These are phyloP conservation scores for Sturnira hondurensis DNA, from an alignment of 2,113 vertebrate genomes.

Conservation along the genomic window DNA sequence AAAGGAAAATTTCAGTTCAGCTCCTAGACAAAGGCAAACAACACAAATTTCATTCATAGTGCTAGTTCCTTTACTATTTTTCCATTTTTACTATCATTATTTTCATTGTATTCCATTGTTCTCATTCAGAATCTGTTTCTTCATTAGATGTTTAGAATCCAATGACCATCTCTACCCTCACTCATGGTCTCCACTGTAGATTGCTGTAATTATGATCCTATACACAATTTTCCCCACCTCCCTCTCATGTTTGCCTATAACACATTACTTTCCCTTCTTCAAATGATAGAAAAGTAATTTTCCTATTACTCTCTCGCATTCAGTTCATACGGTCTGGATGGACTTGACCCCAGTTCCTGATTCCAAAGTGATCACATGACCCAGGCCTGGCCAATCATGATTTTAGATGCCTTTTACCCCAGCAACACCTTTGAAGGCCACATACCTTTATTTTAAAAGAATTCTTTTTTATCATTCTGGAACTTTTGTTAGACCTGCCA, in stretches of 20 bases:
- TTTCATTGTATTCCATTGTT: background rate
- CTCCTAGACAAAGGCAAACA: background rate
- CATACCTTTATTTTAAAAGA: background rate
- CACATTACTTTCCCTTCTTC: background rate
- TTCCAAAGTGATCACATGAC: background rate
- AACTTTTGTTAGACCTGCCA: background rate
- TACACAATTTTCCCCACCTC: background rate
- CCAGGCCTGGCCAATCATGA: background rate
- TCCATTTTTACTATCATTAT: background rate
- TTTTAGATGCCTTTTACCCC: background rate
- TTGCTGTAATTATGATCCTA: background rate
- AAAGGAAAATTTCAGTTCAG: slow-evolving; percentile 1
- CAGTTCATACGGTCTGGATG: background rate
- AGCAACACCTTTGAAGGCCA: background rate
- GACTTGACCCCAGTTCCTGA: background rate
- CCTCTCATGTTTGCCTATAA: background rate
- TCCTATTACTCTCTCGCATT: background rate
- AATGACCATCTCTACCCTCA: background rate
- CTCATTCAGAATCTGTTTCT: slow-evolving; percentile 7
- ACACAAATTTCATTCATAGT: background rate
- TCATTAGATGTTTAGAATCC: background rate
- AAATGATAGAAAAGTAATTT: background rate
- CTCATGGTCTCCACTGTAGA: background rate
- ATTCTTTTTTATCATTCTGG: background rate
- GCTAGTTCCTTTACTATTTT: background rate